Percentiles rank a stretch among this genome's conserved stretches.
Evolutionary conservation across 2,113 vertebrate species (phyloP).

Genomic region (Pao palembangensis): DNA sequence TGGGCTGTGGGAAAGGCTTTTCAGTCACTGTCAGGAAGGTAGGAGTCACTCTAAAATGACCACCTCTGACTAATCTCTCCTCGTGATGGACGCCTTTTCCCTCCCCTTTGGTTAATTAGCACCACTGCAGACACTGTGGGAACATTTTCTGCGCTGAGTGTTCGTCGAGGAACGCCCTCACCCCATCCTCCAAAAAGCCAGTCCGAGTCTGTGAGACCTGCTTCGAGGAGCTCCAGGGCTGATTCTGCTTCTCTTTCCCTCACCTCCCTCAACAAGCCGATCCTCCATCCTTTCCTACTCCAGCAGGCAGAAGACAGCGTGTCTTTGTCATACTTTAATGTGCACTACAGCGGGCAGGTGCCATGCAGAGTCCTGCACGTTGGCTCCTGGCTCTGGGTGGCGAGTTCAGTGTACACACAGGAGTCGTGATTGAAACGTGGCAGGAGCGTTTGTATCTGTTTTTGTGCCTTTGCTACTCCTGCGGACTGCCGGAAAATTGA

Average conservation of each 20-base stretch:
- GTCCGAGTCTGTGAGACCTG: slow-evolving; percentile 93
- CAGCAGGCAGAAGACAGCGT: slow-evolving; percentile 53
- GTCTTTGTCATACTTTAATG: slow-evolving; percentile 75
- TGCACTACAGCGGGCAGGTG: slow-evolving; percentile 73
- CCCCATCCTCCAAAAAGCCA: slow-evolving; percentile 96
- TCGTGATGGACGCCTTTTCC: neutral
- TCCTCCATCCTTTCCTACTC: slow-evolving; percentile 1
- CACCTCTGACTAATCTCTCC: neutral
- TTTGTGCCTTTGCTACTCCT: slow-evolving; percentile 76
- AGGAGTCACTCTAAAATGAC: slow-evolving; percentile 12
- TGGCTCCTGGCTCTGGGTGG: slow-evolving; percentile 11
- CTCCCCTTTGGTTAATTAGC: slow-evolving; percentile 72
- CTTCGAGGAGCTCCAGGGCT: slow-evolving; percentile 93
- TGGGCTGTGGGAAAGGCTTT: slow-evolving; percentile 94
- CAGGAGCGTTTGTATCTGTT: slow-evolving; percentile 46
- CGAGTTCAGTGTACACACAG: neutral
- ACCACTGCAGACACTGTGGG: slow-evolving; percentile 97
- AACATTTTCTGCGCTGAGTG: slow-evolving; percentile 98
- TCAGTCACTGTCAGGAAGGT: slow-evolving; percentile 93
- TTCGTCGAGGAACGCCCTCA: slow-evolving; percentile 90
- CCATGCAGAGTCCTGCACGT: slow-evolving; percentile 31
- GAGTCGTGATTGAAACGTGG: slow-evolving; percentile 13
- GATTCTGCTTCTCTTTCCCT: slow-evolving; percentile 29
- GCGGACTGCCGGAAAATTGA: slow-evolving; percentile 56
- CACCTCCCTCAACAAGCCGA: neutral